Conservation (phyloP, 2,888 invertebrate genomes). For the Andrena praecox region DNA sequence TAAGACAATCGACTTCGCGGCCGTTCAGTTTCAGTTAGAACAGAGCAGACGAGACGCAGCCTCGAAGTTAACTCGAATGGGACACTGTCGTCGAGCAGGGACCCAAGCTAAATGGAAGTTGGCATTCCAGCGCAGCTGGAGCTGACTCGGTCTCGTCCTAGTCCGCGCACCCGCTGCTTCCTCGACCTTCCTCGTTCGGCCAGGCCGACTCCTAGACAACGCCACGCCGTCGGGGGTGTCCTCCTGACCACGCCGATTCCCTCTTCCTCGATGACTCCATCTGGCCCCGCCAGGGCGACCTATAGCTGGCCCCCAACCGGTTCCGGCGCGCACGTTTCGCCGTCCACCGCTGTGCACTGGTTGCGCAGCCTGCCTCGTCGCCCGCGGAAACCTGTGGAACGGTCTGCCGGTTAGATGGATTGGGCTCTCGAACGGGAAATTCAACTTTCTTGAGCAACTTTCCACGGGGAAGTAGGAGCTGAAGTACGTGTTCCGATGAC, state of each 20-base stretch:
- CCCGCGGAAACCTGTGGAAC: constrained; percentile 21
- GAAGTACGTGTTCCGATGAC: no score
- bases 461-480: no score
- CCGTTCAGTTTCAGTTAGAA: constrained; percentile 15
- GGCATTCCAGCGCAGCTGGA: constrained; percentile 76
- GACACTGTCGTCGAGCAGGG: constrained; percentile 63
- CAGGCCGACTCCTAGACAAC: constrained; percentile 69
- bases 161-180: constrained; percentile 60
- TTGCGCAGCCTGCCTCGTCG: constrained; percentile 27
- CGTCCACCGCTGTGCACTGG: constrained; percentile 39
- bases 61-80: constrained; percentile 18
- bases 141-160: constrained; percentile 56
- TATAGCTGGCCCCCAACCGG: constrained; percentile 44
- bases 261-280: constrained; percentile 72
- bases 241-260: constrained; percentile 58
- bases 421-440: background rate
- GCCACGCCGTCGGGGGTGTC: constrained; percentile 68
- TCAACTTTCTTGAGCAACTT: background rate
- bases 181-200: constrained; percentile 43
- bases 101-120: constrained; percentile 69
- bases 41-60: background rate
- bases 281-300: constrained; percentile 61
- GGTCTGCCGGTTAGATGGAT: background rate
- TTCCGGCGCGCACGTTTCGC: constrained; percentile 34
- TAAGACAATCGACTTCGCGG: no score